A percentile compares a stretch with the other conserved stretches of the same genome.
phyloP scores from a whole-genome alignment of 2,113 vertebrate genomes.

The Pavo muticus region DNA sequence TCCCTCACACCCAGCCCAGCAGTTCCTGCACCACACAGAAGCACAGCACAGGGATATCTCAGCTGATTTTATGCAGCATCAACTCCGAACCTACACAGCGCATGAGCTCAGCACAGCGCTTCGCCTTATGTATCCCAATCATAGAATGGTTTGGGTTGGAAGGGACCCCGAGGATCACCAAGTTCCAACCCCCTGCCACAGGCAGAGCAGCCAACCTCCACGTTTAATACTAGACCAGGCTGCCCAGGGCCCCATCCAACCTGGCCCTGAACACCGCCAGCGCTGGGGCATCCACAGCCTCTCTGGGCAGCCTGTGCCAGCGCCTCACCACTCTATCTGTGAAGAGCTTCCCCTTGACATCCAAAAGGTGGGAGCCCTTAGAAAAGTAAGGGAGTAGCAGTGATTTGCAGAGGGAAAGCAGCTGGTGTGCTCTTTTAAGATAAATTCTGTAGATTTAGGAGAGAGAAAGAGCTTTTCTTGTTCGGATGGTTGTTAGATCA shows the following conservation, averaged over 20 bases:
- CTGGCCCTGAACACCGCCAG: no score
- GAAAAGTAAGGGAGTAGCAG: not conserved
- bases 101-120: not conserved
- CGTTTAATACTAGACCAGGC: no score
- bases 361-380: not conserved
- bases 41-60: not conserved
- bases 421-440: not conserved
- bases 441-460: not conserved
- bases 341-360: no score
- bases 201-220: no score
- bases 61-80: not conserved
- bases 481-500: not conserved
- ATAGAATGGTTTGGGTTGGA: no score
- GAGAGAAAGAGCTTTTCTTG: not conserved
- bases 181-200: no score
- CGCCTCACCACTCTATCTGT: no score
- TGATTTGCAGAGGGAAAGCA: not conserved
- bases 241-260: no score
- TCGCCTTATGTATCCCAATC: not conserved
- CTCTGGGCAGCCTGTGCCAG: not conserved
- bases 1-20: not conserved
- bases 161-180: no score
- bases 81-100: not conserved
- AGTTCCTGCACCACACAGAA: not conserved
- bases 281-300: no score